A percentile compares a stretch with the other conserved stretches of the same genome.
Evolutionary conservation across 2,113 vertebrate species (phyloP).

Genomic region (Alligator sinensis): DNA sequence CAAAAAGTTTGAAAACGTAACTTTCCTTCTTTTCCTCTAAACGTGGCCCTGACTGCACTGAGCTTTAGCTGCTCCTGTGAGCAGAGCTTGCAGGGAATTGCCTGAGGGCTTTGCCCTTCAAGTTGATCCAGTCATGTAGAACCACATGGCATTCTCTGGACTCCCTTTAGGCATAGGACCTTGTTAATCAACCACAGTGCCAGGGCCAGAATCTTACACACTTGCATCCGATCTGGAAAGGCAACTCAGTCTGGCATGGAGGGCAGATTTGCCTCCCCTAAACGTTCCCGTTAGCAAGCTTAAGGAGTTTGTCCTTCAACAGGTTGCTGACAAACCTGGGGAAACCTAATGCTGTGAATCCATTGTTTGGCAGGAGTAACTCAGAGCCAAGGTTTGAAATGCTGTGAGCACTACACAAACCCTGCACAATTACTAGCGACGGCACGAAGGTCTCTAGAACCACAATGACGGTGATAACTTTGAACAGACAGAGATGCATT

Average conservation of each 20-base stretch:
- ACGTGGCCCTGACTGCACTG: too few relatives aligned
- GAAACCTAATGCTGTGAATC: not conserved
- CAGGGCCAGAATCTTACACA: not conserved
- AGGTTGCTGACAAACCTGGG: fast-evolving
- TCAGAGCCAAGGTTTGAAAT: too few relatives aligned
- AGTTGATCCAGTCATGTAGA: not conserved
- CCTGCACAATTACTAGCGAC: too few relatives aligned
- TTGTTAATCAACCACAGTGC: not conserved
- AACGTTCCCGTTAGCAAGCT: not conserved
- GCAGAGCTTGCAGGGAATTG: fast-evolving
- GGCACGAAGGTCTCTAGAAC: too few relatives aligned
- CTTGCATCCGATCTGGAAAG: not conserved
- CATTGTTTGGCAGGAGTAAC: too few relatives aligned
- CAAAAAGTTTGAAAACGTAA: conserved; percentile 95
- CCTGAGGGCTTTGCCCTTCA: fast-evolving
- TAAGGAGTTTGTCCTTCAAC: not conserved
- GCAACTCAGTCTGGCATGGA: not conserved
- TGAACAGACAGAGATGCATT: too few relatives aligned
- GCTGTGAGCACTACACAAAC: too few relatives aligned
- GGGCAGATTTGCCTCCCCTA: too few relatives aligned
- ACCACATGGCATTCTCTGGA: not conserved
- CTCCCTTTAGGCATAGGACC: not conserved
- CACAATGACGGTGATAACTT: too few relatives aligned
- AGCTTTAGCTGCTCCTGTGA: fast-evolving
- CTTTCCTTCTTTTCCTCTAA: not conserved